Base-by-base conservation (phyloP, 2,113 vertebrate species). In the Oncorhynchus clarkii region DNA sequence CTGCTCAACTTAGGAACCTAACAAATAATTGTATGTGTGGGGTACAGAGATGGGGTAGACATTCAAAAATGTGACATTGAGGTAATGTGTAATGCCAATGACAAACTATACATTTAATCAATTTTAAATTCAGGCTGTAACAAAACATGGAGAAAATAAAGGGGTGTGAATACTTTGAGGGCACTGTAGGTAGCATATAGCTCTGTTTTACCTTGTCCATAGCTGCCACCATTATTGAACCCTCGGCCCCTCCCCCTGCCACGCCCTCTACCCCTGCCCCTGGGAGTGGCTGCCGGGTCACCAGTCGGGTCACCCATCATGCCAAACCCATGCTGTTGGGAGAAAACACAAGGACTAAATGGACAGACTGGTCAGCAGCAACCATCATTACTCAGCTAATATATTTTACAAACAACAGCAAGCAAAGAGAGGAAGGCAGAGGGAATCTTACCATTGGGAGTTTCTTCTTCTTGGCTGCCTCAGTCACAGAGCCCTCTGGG, bases 191-290 rank as follows among this genome's bases (percentile, higher is more conserved):
- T 18, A 16, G 51, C 14, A 54, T 18, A 54, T 54, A 54, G 51
- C 62, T 62, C 31, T 68, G 51, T 29, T 54, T 75, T 89, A 94
- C 93, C 93, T 91, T 92, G 92, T 49, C 89, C 93, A 79, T 96
- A 98, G 75, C 96, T 96, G 13, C 96, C 96, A 1, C 97, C 96
- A n/a, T 97, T 98, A 88, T 96, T 95, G 77, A 94, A 98, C 26
- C 96, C 95, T 82, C 97, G 72, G 12, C 97, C 96, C 29, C 96
- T 70, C 0, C 97, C 96, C 0, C 97, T 90, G 1, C 97, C 95
- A 0, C 97, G 92, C 86, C 97, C 84, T 0, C 92, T 20, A 0
- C 96, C 96, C 0, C 92, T n/a, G 0, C 96, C 96, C 0, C 96
- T 87, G 75, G 95, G 93, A 31, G 83, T 89, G 16, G 91, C 90